Evolutionary conservation across 2,797 vertebrate genomes (phyloP), one percentile per base, ranked within the genome.

Genomic region (Sylvilagus floridanus): DNA sequence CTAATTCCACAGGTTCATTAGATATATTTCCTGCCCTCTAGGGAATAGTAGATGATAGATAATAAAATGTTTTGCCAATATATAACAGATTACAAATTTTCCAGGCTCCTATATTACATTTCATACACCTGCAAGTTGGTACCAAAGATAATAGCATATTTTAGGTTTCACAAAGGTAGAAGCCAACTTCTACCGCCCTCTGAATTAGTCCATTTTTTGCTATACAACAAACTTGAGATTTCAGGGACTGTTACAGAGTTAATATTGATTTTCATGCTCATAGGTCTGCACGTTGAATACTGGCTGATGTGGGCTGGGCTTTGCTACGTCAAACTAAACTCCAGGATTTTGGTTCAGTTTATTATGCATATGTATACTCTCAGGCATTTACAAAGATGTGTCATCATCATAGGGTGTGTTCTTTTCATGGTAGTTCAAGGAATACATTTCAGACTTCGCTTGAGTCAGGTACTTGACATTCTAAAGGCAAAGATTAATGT

Each of bases 311-410:
- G 47, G 21, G 9, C 10, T 22, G 26, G 76, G 21, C 35, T 82
- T 88, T n/a, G 22, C 35, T 57, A 50, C 65, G 54, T 63, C 60
- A 22, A 60, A 6, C 65, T 76, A 42, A 82, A 81, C 22, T 42
- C 68, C 50, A 77, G 32, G 16, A 24, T 88, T 91, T 26, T 62
- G 50, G 69, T 82, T n/a, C 8, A 22, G 57, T 66, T 93, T 68
- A 52, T 71, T 77, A 68, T 50, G 86, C 26, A 28, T 68, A 42
- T 83, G 66, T 88, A 91, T 32, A 94, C 82, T 81, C 32, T 91
- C 26, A 83, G 76, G 26, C n/a, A 28, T n/a, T 66, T 47, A 77
- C 28, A 75, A 89, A 71, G 26, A 9, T 71, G 78, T 47, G 42
- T 47, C 42, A 47, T 47, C 42, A 47, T 47, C 16, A 22, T 42